phyloP scores from a whole-genome alignment of 2,888 invertebrate genomes.

The Habroteleia sp. region DNA sequence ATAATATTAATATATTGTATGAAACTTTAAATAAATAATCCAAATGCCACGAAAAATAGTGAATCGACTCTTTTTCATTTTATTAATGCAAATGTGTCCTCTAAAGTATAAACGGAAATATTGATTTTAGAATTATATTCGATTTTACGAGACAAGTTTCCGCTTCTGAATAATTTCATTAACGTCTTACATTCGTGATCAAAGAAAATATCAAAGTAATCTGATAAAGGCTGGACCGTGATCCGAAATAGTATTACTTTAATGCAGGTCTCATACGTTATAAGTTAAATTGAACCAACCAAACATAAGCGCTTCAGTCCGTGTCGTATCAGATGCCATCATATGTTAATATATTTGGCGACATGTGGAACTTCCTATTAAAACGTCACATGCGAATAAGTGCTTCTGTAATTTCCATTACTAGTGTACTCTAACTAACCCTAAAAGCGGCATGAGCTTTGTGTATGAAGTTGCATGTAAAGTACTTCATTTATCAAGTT shows the following conservation, averaged over 20 bases:
- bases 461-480: conserved; percentile 40
- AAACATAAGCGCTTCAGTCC: conserved; percentile 19
- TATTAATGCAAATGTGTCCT: too few species aligned
- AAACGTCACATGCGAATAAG: conserved; percentile 49
- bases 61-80: too few species aligned
- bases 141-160: too few species aligned
- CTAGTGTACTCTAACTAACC: conserved; percentile 37
- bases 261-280: conserved; percentile 33
- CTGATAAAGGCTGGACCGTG: background rate
- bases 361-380: conserved; percentile 50
- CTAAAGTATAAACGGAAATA: too few species aligned
- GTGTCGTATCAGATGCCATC: conserved; percentile 32
- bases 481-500: conserved; percentile 54
- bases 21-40: too few species aligned
- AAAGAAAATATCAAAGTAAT: conserved; percentile 9
- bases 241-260: conserved; percentile 26
- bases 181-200: too few species aligned
- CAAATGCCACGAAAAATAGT: too few species aligned
- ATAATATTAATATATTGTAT: too few species aligned
- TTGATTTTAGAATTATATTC: too few species aligned
- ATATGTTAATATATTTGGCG: conserved; percentile 45
- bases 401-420: conserved; percentile 40
- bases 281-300: conserved; percentile 42
- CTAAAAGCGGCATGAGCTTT: conserved; percentile 43
- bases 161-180: too few species aligned